Evolutionary conservation across 2,888 invertebrate genomes (phyloP).

Genomic region (Ptycholaimellus sp.): DNA sequence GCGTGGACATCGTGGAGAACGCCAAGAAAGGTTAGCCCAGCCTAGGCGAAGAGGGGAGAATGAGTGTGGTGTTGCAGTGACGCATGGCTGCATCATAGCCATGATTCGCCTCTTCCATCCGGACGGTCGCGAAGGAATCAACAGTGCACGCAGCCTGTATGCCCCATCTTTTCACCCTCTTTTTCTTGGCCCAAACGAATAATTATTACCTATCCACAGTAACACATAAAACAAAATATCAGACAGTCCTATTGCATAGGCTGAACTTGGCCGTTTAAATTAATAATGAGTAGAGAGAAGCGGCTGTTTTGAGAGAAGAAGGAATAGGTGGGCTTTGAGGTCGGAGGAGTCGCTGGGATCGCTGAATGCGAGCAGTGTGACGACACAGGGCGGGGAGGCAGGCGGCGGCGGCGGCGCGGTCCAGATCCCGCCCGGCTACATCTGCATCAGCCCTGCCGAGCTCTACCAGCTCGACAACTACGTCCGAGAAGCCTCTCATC

Average conservation of each 20-base stretch:
- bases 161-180: background rate
- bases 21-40: conserved; percentile 46
- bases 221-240: too few species aligned
- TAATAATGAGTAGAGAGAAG: too few species aligned
- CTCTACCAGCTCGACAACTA: conserved; percentile 76
- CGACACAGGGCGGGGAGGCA: too few species aligned
- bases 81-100: conserved; percentile 87
- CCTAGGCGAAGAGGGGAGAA: background rate
- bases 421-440: too few species aligned
- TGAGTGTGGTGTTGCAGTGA: conserved; percentile 35
- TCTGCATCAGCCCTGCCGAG: conserved; percentile 49
- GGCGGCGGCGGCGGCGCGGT: too few species aligned
- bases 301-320: too few species aligned
- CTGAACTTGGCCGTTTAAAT: too few species aligned
- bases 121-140: conserved; percentile 69
- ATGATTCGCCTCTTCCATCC: conserved; percentile 70
- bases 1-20: conserved; percentile 93
- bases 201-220: too few species aligned
- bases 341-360: too few species aligned
- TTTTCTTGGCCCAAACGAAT: background rate
- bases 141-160: background rate
- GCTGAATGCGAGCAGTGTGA: too few species aligned
- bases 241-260: too few species aligned
- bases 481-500: conserved; percentile 36
- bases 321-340: too few species aligned